Base-by-base conservation (phyloP, 2,113 vertebrate species). In the Petromus typicus region DNA sequence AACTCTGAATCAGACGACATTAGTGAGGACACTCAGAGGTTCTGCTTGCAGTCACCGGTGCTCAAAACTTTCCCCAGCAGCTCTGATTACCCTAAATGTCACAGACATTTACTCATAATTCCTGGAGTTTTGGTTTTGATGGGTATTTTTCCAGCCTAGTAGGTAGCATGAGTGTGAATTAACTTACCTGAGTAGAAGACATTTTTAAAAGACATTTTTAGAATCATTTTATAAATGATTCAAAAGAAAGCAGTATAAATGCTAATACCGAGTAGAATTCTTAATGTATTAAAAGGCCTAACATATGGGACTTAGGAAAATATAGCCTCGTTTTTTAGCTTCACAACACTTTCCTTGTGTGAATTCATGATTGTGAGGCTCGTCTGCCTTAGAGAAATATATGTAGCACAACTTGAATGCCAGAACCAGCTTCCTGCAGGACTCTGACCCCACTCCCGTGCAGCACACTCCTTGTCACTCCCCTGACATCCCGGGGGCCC, bases 81-180 rank as follows among this genome's bases (percentile, higher is more conserved):
- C 30, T 57, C 25, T 12, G 51, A 25, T 61, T 57, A 86, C 79
- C 40, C 40, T 18, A 97, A 97, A 94, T 96, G 93, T 91, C 97
- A 94, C 76, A 87, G 94, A 91, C 48, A 11, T 94, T 86, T 89
- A 91, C 86, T 97, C 93, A 93, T 83, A 79, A 96, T 93, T 94
- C 57, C 83, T 57, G 86, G 57, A 82, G n/a, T 78, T 34, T 76
- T 51, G 23, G 25, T 27, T 75, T 73, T 73, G 40, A 13, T 14
- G 43, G 40, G 5, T 7, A 85, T 82, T 7, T 79, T 86, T 95
- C 73, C 17, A 69, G 63, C 91, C 18, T 78, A 89, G 51, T 87
- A 11, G 43, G 57, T n/a, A 75, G 75, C 16, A n/a, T 86, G 45
- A 9, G 25, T 54, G 56, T 91, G 17, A 43, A 54, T 78, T 54